Base-by-base conservation (phyloP, 2,888 invertebrate species). In the Hirtodrosophila cameraria region DNA sequence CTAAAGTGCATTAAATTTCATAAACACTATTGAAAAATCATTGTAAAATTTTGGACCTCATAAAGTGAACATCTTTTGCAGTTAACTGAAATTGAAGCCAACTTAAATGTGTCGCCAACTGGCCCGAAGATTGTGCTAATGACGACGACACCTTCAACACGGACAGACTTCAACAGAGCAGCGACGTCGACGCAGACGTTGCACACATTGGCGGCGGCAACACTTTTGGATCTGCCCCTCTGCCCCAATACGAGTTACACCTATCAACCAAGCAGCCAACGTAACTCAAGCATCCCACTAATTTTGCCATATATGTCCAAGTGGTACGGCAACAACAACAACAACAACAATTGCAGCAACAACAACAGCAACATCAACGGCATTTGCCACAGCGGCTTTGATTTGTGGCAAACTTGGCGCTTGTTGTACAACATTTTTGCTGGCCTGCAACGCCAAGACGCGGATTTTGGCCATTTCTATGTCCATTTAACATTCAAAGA, bases 341-440 rank as follows among this genome's bases (percentile, higher is more conserved):
- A 23, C 31, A 41, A 31, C 23, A 7, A 23, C 8, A 7, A n/a
- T 25, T 18, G 58, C 55, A 66, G 39, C 72, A 50, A 36, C 61
- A 38, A 39, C 20, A 28, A 18, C 28, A 38, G 25, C n/a, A 41
- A 31, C 23, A 7, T 7, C 8, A 7, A 33, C 35, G 52, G 28
- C 48, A 49, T 2, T 15, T 18, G 25, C 16, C 6, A 41, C 46
- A 35, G 15, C 53, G 31, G 48, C 58, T 61, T 59, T 73, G 75
- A 72, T 77, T 69, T 69, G 31, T 45, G 43, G 66, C 72, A 49
- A 84, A 83, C 84, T 87, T 86, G 87, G 77, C 80, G 83, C 83
- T 87, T 86, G 87, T 86, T 65, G 83, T 77, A 82, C 84, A 86
- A 68, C 86, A 84, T 87, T 80, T 85, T 74, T 85, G 76, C 73